Evolutionary conservation across 2,113 vertebrate species (phyloP).

Genomic region (Motacilla alba): DNA sequence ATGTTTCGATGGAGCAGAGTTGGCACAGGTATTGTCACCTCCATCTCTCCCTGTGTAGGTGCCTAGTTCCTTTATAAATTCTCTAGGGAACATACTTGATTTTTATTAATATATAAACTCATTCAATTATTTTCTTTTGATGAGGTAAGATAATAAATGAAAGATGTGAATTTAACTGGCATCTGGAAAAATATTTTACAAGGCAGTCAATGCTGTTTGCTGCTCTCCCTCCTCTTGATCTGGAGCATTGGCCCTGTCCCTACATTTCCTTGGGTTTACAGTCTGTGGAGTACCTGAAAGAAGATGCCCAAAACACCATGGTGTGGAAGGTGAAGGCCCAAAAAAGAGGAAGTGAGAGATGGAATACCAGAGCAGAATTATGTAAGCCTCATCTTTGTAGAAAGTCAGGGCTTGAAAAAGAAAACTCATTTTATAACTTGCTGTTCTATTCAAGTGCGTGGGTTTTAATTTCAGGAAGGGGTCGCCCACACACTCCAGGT

Average conservation of each 20-base stretch:
- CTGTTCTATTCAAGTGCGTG: background rate
- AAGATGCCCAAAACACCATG: background rate
- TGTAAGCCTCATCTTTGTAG: background rate
- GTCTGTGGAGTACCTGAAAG: background rate
- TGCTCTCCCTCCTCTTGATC: background rate
- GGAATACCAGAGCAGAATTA: background rate
- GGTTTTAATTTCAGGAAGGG: background rate
- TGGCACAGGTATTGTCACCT: background rate
- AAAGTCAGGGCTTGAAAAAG: background rate
- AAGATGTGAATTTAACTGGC: background rate
- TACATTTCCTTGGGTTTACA: background rate
- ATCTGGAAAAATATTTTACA: background rate
- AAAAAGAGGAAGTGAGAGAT: background rate
- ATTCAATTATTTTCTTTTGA: background rate
- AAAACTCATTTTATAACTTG: background rate
- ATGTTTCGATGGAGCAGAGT: background rate
- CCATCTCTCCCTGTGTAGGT: background rate
- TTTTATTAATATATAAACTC: background rate
- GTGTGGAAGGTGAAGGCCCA: background rate
- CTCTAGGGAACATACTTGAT: background rate
- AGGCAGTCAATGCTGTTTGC: background rate
- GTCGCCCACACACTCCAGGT: background rate
- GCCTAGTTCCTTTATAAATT: background rate
- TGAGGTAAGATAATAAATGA: background rate
- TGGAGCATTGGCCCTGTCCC: fast-evolving